Percentiles rank a stretch among this genome's conserved stretches.
phyloP scores from a whole-genome alignment of 2,888 invertebrate genomes.

The Leptarthrus brevirostris region DNA sequence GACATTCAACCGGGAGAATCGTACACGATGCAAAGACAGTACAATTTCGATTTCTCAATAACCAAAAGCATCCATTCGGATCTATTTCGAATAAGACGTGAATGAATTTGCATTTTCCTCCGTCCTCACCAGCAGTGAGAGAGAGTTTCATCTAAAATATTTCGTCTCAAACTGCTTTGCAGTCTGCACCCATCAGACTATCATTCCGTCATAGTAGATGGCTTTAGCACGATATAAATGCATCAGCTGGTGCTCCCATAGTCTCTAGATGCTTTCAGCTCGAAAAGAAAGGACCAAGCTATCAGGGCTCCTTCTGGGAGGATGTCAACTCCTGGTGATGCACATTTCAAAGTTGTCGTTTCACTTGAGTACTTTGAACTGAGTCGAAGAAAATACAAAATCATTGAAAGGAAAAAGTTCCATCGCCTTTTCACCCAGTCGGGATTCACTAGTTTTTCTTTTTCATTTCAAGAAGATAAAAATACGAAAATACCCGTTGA shows the following conservation, averaged over 20 bases:
- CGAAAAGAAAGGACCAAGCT: neutral
- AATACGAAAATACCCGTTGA: neutral
- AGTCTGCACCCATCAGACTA: too few relatives aligned
- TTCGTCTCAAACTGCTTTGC: neutral
- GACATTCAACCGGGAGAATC: too few relatives aligned
- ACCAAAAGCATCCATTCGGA: neutral
- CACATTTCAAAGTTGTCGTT: neutral
- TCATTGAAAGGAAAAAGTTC: neutral
- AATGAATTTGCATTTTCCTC: constrained; percentile 2
- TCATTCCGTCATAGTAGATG: too few relatives aligned
- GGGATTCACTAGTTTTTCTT: neutral
- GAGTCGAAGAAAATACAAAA: neutral
- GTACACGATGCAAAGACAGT: neutral
- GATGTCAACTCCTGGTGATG: neutral
- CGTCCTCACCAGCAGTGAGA: neutral
- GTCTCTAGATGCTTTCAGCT: neutral
- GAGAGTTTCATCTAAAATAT: neutral
- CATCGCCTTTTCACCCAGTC: neutral
- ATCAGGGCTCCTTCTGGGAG: neutral
- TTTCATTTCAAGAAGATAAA: neutral
- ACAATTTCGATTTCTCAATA: neutral
- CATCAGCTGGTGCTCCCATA: neutral
- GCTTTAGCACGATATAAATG: neutral
- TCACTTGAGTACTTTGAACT: neutral
- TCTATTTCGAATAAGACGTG: neutral